Base-by-base conservation (phyloP, 2,113 vertebrate genomes). In the Aptenodytes forsteri region DNA sequence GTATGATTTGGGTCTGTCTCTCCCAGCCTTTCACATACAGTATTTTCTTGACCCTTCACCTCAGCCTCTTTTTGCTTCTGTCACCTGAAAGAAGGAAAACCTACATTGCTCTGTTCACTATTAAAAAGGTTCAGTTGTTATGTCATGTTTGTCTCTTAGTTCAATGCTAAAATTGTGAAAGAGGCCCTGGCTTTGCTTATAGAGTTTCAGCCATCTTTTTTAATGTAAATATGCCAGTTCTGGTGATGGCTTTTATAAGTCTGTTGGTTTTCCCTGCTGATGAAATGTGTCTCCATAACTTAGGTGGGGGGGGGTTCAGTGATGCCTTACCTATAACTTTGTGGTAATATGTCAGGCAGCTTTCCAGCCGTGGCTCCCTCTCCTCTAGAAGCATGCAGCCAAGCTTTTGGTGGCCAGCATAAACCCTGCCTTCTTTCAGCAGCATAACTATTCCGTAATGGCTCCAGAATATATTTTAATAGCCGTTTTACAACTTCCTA, bases 401-500 rank as follows among this genome's bases (percentile, higher is more conserved):
- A 87, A 86, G 55, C 49, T 91, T 94, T 82, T 82, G 29, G 91
- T 89, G 75, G 54, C 84, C 69, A 82, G 40, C 77, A 56, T 82
- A 93, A 87, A 94, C 32, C 29, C 25, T 73, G 13, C 62, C 46
- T 79, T 91, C 32, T 85, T 77, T 91, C 91, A 77, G 26, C 49
- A 80, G 46, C 17, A 16, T 86, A 38, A 58, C 54, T 75, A 55
- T 54, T 46, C n/a, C 62, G 64, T 94, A 90, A 93, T 47, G 71
- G 80, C 64, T 85, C 55, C 54, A 73, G 54, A 91, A 79, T 80
- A 55, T 61, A n/a, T 95, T 96, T 87, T 91, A 96, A 83, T 97
- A 46, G 77, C 84, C 11, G 5, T 87, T 96, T 93, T 96, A 89
- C 75, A 87, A 78, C 89, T 66, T 91, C 71, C 77, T 91, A 13